Evolutionary conservation across 2,888 invertebrate species (phyloP).

Genomic region (Malacosoma neustria): DNA sequence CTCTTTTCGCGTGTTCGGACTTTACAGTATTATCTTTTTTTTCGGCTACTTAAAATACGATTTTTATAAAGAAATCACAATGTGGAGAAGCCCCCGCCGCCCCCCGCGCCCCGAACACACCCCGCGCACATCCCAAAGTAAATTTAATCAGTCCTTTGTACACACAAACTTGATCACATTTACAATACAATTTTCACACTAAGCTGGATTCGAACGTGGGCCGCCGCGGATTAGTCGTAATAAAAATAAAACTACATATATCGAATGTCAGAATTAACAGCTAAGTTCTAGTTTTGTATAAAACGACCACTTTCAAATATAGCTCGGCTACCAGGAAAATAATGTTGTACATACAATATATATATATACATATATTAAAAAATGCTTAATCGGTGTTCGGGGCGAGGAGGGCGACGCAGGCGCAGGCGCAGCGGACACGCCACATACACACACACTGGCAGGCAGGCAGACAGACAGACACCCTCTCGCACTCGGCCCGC

Average conservation of each 20-base stretch:
- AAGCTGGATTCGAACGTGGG: slow-evolving; percentile 12
- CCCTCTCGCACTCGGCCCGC: slow-evolving; percentile 8
- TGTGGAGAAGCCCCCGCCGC: slow-evolving; percentile 39
- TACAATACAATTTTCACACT: slow-evolving; percentile 22
- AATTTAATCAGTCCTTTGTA: slow-evolving; percentile 66
- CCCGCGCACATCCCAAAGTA: slow-evolving; percentile 24
- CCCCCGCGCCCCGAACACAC: slow-evolving; percentile 30
- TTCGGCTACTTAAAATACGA: slow-evolving; percentile 67
- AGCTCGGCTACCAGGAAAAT: too few species aligned
- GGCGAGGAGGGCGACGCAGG: slow-evolving; percentile 8
- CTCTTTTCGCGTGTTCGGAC: slow-evolving; percentile 62
- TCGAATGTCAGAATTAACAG: too few species aligned
- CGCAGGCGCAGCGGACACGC: slow-evolving; percentile 13
- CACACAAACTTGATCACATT: slow-evolving; percentile 47
- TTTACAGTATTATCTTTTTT: slow-evolving; percentile 68
- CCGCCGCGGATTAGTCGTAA: too few species aligned
- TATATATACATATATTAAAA: slow-evolving; percentile 8
- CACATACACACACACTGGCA: slow-evolving; percentile 3
- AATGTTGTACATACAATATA: too few species aligned
- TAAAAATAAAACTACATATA: too few species aligned
- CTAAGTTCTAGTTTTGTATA: too few species aligned
- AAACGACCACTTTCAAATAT: not conserved
- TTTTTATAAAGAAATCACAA: slow-evolving; percentile 72
- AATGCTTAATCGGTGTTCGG: slow-evolving; percentile 10
- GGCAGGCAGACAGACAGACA: not conserved